A percentile compares a stretch with the other conserved stretches of the same genome.
phyloP scores from a whole-genome alignment of 1,140 invertebrate genomes.

The Oncopodura yosiiana region DNA sequence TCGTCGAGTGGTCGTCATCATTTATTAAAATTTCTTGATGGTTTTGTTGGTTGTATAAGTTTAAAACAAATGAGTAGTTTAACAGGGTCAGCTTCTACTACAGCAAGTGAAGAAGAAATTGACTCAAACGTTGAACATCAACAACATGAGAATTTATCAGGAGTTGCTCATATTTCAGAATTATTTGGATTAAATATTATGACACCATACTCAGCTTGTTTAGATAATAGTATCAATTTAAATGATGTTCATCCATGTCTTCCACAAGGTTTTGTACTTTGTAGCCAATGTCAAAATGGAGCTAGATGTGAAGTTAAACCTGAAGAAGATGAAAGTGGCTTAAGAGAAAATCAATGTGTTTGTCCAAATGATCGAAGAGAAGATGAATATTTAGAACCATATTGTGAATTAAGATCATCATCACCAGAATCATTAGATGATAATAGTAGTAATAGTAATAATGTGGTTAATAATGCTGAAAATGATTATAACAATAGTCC shows the following conservation, averaged over 20 bases:
- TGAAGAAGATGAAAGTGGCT: not conserved
- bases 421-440: not conserved
- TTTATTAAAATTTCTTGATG: constrained; percentile 28
- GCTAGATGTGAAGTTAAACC: constrained; percentile 4
- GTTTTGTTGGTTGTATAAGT: constrained; percentile 31
- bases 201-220: constrained; percentile 14
- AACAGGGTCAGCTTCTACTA: not conserved
- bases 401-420: constrained; percentile 3
- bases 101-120: not conserved
- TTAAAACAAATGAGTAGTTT: not conserved
- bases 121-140: not conserved
- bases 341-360: constrained; percentile 3
- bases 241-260: constrained; percentile 13
- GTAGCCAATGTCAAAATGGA: constrained; percentile 10
- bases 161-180: not conserved
- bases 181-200: constrained; percentile 7
- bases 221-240: constrained; percentile 15
- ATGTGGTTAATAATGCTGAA: no score
- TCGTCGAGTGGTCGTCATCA: not conserved
- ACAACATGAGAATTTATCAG: not conserved
- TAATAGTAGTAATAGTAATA: not conserved
- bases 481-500: no score
- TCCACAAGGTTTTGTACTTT: constrained; percentile 22
- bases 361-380: constrained; percentile 39
- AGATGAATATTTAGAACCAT: constrained; percentile 50